These are phyloP conservation scores for Fulmarus glacialis DNA, from an alignment of 2,113 vertebrate species.

Conservation along the genomic window DNA sequence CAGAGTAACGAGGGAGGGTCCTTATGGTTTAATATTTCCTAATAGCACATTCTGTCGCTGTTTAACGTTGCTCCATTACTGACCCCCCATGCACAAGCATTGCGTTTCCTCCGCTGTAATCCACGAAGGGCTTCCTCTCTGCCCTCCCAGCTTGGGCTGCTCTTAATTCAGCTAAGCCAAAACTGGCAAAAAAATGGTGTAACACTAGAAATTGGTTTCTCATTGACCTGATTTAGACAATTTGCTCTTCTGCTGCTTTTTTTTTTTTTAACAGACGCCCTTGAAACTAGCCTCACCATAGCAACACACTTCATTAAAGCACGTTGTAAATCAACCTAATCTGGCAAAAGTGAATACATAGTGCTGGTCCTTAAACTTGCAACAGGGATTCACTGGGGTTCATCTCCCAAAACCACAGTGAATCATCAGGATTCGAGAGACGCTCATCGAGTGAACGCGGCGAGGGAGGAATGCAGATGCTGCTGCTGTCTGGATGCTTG, in stretches of 20 bases:
- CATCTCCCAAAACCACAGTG: rapidly evolving
- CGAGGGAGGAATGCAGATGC: not conserved
- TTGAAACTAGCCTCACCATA: slow-evolving; percentile 48
- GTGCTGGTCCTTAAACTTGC: not conserved
- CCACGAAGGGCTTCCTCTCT: not conserved
- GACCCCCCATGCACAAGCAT: rapidly evolving
- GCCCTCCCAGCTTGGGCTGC: not conserved
- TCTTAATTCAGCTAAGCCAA: not conserved
- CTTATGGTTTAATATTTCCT: rapidly evolving
- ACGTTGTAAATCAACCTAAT: not conserved
- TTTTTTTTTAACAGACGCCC: not conserved
- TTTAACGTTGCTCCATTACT: rapidly evolving
- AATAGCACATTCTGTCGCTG: rapidly evolving
- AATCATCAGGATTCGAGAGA: not conserved
- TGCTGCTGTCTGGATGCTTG: rapidly evolving
- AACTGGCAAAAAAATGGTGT: not conserved
- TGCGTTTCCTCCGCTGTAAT: rapidly evolving
- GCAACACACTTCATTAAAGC: slow-evolving; percentile 40
- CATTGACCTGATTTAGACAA: not conserved
- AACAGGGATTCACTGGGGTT: rapidly evolving
- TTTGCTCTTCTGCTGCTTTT: not conserved
- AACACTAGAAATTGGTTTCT: not conserved
- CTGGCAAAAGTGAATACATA: not conserved
- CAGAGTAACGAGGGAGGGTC: rapidly evolving
- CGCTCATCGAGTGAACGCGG: rapidly evolving